These are phyloP conservation scores for Nettapus auritus DNA, from an alignment of 2,113 vertebrate species.

Conservation along the genomic window DNA sequence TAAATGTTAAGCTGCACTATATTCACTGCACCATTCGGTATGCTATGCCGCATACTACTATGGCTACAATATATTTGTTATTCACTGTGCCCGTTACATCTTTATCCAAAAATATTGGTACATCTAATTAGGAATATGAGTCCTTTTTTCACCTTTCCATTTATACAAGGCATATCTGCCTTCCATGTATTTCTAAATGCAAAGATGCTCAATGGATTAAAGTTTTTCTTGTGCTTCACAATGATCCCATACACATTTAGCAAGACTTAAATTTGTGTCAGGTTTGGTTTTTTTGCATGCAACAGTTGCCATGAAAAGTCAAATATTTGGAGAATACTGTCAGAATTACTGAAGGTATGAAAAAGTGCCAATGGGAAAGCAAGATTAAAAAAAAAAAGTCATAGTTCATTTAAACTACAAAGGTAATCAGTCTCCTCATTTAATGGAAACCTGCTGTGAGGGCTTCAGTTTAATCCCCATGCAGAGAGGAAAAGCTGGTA, in stretches of 20 bases:
- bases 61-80: neutral
- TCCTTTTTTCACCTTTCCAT: neutral
- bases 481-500: neutral
- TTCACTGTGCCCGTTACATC: neutral
- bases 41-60: neutral
- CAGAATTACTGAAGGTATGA: neutral
- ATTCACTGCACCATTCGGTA: neutral
- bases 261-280: neutral
- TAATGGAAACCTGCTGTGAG: neutral
- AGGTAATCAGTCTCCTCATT: neutral
- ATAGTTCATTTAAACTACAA: slow-evolving; percentile 13
- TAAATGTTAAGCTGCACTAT: neutral
- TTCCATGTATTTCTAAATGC: neutral
- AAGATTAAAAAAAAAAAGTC: neutral
- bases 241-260: neutral
- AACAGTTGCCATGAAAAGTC: neutral
- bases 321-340: neutral
- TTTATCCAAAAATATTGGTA: neutral
- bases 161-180: neutral
- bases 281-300: neutral
- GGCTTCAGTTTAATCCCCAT: neutral
- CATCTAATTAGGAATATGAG: neutral
- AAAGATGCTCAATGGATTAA: neutral
- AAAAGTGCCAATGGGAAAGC: neutral
- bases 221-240: neutral